Percentiles rank a stretch among this genome's conserved stretches.
phyloP scores from a whole-genome alignment of 2,797 vertebrate genomes.

The Carcharodon carcharias region DNA sequence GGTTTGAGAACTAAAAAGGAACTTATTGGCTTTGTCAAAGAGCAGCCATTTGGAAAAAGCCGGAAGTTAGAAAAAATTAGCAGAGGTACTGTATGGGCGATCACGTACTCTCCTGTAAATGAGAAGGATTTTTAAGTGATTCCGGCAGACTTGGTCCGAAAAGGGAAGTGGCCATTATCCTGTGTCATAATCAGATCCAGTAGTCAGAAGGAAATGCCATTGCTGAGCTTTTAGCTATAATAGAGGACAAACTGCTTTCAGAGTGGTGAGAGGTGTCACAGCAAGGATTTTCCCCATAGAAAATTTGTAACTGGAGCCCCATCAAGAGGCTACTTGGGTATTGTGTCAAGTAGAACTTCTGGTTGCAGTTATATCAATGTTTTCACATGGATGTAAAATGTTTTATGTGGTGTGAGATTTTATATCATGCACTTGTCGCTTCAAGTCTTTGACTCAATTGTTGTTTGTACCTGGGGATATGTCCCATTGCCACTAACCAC shows the following conservation, averaged over 20 bases:
- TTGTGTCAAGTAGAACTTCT: background rate
- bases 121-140: background rate
- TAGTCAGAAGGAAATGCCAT: slow-evolving; percentile 1
- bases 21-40: background rate
- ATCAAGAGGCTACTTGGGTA: background rate
- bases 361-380: background rate
- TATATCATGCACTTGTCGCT: background rate
- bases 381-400: background rate
- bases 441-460: background rate
- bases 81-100: background rate
- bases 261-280: background rate
- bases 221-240: background rate
- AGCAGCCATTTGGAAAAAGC: background rate
- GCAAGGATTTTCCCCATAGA: background rate
- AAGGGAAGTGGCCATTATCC: slow-evolving; percentile 12
- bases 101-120: background rate
- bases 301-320: background rate
- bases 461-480: background rate
- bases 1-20: background rate
- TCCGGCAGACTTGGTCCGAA: background rate
- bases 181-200: background rate
- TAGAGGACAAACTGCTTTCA: background rate
- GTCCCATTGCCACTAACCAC: background rate
- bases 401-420: background rate
- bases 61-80: background rate